Percentiles rank a stretch among this genome's conserved stretches.
Conservation (phyloP, 92 coral and sea anemone species). For the Zoanthus sociatus region DNA sequence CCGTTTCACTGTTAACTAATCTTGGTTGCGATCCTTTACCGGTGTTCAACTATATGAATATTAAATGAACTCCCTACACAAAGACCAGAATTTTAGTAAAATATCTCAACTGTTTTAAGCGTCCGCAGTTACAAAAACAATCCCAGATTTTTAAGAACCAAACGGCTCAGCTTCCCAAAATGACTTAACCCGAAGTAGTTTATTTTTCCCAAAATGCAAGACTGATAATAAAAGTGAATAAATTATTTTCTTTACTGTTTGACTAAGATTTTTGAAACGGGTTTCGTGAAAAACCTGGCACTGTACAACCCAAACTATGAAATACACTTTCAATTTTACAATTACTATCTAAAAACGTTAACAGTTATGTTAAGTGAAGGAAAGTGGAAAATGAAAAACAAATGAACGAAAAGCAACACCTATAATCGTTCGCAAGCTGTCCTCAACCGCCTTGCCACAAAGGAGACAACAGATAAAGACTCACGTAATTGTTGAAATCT, state of each 20-base stretch:
- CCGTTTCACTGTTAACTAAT: neutral
- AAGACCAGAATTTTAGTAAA: neutral
- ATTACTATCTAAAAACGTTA: neutral
- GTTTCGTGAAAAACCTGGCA: neutral
- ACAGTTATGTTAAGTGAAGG: neutral
- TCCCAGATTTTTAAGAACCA: neutral
- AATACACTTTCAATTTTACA: neutral
- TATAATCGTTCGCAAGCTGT: conserved; percentile 11
- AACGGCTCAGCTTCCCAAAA: neutral
- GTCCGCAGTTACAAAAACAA: neutral
- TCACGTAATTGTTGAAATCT: neutral
- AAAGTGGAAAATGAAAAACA: neutral
- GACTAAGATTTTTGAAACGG: neutral
- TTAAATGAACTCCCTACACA: neutral
- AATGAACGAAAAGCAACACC: neutral
- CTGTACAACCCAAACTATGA: neutral
- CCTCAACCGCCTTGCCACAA: conserved; percentile 37
- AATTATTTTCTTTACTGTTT: conserved; percentile 7
- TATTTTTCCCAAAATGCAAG: neutral
- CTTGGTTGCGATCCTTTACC: neutral
- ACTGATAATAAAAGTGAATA: conserved; percentile 26
- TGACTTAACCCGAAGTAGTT: neutral
- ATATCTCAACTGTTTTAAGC: neutral
- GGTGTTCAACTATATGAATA: neutral
- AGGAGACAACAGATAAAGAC: conserved; percentile 29